Evolutionary conservation across 2,888 invertebrate genomes (phyloP).

Genomic region (Drosophila algonquin): DNA sequence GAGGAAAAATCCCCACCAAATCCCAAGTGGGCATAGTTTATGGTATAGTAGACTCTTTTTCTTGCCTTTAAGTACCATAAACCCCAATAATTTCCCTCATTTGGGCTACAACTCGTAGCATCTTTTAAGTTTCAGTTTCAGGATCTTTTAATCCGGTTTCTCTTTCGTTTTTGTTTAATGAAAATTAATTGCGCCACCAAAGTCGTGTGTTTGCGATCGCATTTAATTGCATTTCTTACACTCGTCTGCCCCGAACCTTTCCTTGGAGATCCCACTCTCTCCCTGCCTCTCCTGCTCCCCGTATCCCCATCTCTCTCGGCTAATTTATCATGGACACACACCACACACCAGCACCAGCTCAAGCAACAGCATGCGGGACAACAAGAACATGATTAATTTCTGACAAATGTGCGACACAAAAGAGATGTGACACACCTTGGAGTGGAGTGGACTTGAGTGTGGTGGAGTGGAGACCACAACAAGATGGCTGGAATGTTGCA

Average conservation of each 20-base stretch:
- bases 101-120: neutral
- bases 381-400: conserved; percentile 84
- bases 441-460: neutral
- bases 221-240: conserved; percentile 76
- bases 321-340: conserved; percentile 38
- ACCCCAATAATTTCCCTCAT: neutral
- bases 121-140: conserved; percentile 11
- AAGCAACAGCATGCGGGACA: conserved; percentile 43
- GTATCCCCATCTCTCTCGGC: neutral
- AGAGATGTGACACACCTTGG: conserved; percentile 81
- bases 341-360: conserved; percentile 16
- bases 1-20: no score
- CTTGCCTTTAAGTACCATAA: no score
- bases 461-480: conserved; percentile 34
- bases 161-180: conserved; percentile 60
- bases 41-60: no score
- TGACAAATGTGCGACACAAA: conserved; percentile 83
- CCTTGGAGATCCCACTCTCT: conserved; percentile 60
- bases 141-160: conserved; percentile 29
- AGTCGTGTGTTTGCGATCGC: conserved; percentile 76
- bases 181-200: conserved; percentile 79
- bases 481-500: conserved; percentile 65
- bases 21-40: no score
- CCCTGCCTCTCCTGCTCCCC: conserved; percentile 4
- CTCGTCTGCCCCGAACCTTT: conserved; percentile 63